Base-by-base conservation (phyloP, 2,113 vertebrate species). In the Seriola dumerili region DNA sequence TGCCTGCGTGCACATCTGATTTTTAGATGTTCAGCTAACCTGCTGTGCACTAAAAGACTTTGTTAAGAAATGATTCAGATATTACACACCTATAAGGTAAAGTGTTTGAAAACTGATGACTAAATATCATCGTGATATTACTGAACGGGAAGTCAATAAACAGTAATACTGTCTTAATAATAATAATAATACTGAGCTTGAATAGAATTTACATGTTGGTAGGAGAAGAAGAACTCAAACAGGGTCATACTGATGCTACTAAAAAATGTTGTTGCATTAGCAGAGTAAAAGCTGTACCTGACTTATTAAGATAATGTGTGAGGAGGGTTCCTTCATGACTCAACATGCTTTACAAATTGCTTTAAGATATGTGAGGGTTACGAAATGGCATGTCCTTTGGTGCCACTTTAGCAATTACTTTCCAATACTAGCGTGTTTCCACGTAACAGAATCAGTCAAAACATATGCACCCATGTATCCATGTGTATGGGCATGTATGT, bases 141-240 rank as follows among this genome's bases (percentile, higher is more conserved):
- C 63, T 54, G 34, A 4, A 48, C 4, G 34, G 8, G 58, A 29
- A 85, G 0, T 74, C 4, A 1, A 59, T 29, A 58, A 68, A 40
- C 4, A 81, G 25, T 17, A 55, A 69, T 21, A 42, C 21, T 55
- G n/a, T 3, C 50, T 54, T n/a, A 21, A 10, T 54, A 55, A 23
- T 55, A 29, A 29, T 44, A 52, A 11, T 55, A 55, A 23, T 23
- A 11, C 21, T 12, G 19, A 63, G 19, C 21, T 66, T 21, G 21
- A 25, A 19, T 14, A 54, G 55, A 64, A 62, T 52, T 11, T 48
- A 55, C 29, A 36, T 12, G 38, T 8, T 29, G 11, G 58, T 29
- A 54, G 42, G 29, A 72, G 46, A 23, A 57, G 66, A 84, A 54
- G 63, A 84, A 36, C 14, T 68, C 44, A 83, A 80, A 23, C 19